phyloP scores from a whole-genome alignment of 2,113 vertebrate species.

The Engystomops pustulosus region DNA sequence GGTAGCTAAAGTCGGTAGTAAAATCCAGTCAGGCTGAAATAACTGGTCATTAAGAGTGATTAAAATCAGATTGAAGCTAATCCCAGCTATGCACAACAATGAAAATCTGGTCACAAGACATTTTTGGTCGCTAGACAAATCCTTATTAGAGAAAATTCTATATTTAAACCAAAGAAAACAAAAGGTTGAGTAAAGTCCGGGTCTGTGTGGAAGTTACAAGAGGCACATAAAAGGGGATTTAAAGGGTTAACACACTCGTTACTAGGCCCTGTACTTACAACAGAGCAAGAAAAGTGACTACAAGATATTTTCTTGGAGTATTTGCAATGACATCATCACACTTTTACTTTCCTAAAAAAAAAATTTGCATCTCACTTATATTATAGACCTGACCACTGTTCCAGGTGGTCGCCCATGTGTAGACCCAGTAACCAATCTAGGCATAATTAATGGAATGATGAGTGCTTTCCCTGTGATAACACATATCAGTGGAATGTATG shows the following conservation, averaged over 20 bases:
- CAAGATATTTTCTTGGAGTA: not conserved
- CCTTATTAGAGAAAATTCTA: conserved; percentile 27
- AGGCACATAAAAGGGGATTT: not conserved
- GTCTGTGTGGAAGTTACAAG: not conserved
- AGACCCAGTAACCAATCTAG: too few relatives aligned
- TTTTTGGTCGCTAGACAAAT: conserved; percentile 44
- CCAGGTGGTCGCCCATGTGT: too few relatives aligned
- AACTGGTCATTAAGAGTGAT: conserved; percentile 74
- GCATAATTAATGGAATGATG: too few relatives aligned
- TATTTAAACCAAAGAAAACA: conserved; percentile 30
- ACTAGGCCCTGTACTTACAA: too few relatives aligned
- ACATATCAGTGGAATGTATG: too few relatives aligned
- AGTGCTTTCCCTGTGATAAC: too few relatives aligned
- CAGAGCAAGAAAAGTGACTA: not conserved
- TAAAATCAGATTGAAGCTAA: conserved; percentile 73
- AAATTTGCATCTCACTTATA: too few relatives aligned
- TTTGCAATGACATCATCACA: too few relatives aligned
- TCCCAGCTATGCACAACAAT: conserved; percentile 65
- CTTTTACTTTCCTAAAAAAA: too few relatives aligned
- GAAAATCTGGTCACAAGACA: conserved; percentile 56
- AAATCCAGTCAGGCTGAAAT: conserved; percentile 69
- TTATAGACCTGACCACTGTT: too few relatives aligned
- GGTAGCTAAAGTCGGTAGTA: conserved; percentile 68
- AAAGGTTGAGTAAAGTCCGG: not conserved
- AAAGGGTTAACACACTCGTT: not conserved